Evolutionary conservation across 2,113 vertebrate genomes (phyloP), one percentile per base, ranked within the genome.

Genomic region (Marmota flaviventris): DNA sequence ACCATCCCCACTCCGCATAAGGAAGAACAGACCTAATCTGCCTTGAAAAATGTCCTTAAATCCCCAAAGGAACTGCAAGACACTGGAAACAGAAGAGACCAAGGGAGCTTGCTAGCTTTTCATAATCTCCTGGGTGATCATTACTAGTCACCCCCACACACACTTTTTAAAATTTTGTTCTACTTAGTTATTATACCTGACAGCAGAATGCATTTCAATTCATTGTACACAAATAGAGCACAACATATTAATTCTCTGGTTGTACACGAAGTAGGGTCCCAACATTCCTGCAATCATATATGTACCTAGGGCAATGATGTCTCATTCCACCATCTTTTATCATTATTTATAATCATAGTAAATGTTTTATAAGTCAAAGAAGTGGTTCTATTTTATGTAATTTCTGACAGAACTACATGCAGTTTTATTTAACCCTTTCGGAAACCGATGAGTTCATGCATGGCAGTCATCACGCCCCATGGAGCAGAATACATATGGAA

Each of bases 11-110:
- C 22, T 58, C 76, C 73, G n/a, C 78, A 63, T 20, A 53, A 63
- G 37, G 45, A 82, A 58, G 65, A 69, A 65, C 1, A 32, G 76
- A 32, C 25, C 32, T 53, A 14, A 78, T 69, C 27, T 48, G 32
- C 10, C 73, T 96, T 79, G 51, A 27, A 75, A 96, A 96, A 88
- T 37, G 78, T n/a, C 56, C 37, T 42, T 83, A n/a, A 20, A 51
- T 72, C n/a, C 37, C 39, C 70, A 93, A 63, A 63, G 27, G 61
- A 14, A 42, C 79, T 32, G 13, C 22, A 34, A 48, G 39, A 51
- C 7, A 32, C n/a, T 92, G 48, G 37, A 84, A 92, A 87, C 18
- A 56, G 8, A 83, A 37, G 37, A 22, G 4, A n/a, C 18, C 5
- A 25, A 5, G 0, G 5, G 72, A n/a, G 25, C 34, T 12, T 42